phyloP scores from a whole-genome alignment of 2,888 invertebrate genomes.

The Sympetrum striolatum region DNA sequence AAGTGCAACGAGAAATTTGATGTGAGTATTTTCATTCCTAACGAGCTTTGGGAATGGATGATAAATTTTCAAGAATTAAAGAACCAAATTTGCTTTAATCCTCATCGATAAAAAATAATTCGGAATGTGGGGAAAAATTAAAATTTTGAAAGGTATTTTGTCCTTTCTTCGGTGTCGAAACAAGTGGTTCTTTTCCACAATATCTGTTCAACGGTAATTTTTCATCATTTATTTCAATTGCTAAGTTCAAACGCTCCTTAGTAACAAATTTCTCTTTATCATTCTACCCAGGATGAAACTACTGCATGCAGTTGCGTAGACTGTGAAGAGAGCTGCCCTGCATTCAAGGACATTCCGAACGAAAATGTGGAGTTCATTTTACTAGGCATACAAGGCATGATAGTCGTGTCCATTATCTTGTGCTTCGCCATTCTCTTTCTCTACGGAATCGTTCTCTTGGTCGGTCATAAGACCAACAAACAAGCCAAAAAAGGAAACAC shows the following conservation, averaged over 20 bases:
- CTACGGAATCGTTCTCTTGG: neutral
- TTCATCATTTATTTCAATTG: too few relatives aligned
- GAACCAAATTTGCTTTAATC: too few relatives aligned
- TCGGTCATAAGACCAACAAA: neutral
- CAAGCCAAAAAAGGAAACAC: too few relatives aligned
- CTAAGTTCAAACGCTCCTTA: too few relatives aligned
- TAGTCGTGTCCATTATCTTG: constrained; percentile 64
- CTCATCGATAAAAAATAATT: too few relatives aligned
- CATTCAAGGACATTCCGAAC: constrained; percentile 59
- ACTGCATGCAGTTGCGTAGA: constrained; percentile 80
- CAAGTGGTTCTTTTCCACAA: too few relatives aligned
- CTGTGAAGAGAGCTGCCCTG: constrained; percentile 70
- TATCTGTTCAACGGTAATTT: too few relatives aligned
- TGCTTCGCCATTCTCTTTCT: constrained; percentile 57
- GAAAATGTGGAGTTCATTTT: constrained; percentile 64
- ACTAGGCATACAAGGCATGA: constrained; percentile 66
- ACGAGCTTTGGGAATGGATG: too few relatives aligned
- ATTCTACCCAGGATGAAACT: constrained; percentile 61
- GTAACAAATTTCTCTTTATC: constrained; percentile 36
- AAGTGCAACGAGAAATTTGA: constrained; percentile 68
- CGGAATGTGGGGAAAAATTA: too few relatives aligned
- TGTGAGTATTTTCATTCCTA: constrained; percentile 55
- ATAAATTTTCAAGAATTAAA: too few relatives aligned
- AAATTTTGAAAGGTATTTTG: too few relatives aligned
- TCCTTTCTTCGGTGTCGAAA: too few relatives aligned